A percentile compares a stretch with the other conserved stretches of the same genome.
These are phyloP conservation scores for Salvelinus namaycush DNA, from an alignment of 2,113 vertebrate species.

Conservation along the genomic window DNA sequence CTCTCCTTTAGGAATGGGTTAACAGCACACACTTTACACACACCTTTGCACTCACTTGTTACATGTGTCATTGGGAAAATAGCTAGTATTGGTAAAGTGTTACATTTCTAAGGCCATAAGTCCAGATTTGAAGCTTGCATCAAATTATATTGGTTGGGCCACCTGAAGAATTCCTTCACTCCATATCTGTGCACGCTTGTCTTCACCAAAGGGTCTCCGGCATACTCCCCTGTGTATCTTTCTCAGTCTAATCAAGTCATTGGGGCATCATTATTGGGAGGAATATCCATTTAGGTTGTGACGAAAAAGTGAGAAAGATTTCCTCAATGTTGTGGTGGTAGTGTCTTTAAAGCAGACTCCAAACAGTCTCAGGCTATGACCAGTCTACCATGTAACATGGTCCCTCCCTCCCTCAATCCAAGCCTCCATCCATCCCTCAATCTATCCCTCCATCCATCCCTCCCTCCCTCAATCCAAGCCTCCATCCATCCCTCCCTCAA, in stretches of 20 bases:
- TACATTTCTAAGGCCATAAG: not conserved
- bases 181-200: conserved; percentile 13
- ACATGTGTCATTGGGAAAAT: conserved; percentile 4
- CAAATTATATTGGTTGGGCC: not conserved
- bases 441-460: too few species aligned
- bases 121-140: not conserved
- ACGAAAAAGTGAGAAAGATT: not conserved
- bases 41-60: too few species aligned
- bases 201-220: not conserved
- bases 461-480: too few species aligned
- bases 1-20: not conserved
- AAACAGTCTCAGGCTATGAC: not conserved
- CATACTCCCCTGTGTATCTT: not conserved
- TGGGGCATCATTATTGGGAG: not conserved
- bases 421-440: too few species aligned
- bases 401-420: not conserved
- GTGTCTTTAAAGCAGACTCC: not conserved
- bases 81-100: not conserved
- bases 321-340: not conserved
- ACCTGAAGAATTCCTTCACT: not conserved
- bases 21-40: too few species aligned
- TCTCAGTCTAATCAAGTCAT: not conserved
- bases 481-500: too few species aligned
- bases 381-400: conserved; percentile 1
- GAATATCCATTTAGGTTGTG: not conserved